phyloP scores from a whole-genome alignment of 2,797 vertebrate genomes.

The Calcarius lapponicus region DNA sequence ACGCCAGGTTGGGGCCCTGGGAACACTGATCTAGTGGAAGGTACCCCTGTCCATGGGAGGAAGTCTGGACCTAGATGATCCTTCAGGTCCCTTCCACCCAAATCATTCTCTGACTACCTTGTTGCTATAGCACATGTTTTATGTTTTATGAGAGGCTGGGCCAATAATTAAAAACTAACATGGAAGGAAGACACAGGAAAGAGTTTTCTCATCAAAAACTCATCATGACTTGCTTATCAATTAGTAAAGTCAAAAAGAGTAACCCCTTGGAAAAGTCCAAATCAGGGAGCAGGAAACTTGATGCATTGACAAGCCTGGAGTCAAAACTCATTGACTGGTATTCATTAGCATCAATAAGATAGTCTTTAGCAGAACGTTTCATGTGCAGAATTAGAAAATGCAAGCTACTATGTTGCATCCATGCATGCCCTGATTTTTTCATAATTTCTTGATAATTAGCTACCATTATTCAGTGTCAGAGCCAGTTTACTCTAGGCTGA shows the following conservation, averaged over 20 bases:
- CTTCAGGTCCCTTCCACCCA: neutral
- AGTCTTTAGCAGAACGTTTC: neutral
- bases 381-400: neutral
- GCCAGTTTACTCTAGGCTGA: neutral
- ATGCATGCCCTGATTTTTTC: neutral
- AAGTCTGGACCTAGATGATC: neutral
- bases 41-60: neutral
- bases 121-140: neutral
- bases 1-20: neutral
- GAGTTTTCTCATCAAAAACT: neutral
- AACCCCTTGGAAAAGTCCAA: neutral
- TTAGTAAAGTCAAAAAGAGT: neutral
- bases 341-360: neutral
- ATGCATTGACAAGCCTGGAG: neutral
- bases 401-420: neutral
- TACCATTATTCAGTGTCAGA: neutral
- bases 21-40: neutral
- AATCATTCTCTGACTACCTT: neutral
- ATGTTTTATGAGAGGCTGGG: neutral
- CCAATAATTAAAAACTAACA: neutral
- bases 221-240: neutral
- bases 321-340: neutral
- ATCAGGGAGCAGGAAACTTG: neutral
- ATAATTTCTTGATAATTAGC: neutral
- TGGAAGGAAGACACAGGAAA: neutral